Base-by-base conservation (phyloP, 2,888 invertebrate species). In the Cerastoderma edule region DNA sequence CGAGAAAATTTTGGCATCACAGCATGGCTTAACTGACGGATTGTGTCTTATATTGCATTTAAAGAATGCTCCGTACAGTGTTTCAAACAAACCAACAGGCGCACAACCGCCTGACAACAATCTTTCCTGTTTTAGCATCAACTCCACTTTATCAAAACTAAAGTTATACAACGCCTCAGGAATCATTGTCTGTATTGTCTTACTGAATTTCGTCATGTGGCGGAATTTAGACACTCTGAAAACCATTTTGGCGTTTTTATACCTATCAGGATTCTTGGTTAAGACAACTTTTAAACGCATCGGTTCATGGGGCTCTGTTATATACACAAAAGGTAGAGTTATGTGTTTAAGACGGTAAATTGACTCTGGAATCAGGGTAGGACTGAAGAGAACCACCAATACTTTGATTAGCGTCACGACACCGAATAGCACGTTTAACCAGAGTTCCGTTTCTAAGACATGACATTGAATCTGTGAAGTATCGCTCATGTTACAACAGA, bases 1-100 rank as follows among this genome's bases (percentile, higher is more conserved):
- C 6, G 54, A 46, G 8, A 77, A 83, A 8, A 86, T 65, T 56
- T 86, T 82, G 2, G 81, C 75, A 22, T 73, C 54, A 69, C 90
- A 90, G 57, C 90, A 90, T 16, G 78, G 64, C 4, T 48, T 66
- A 39, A 90, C 82, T 0, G 89, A 84, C 0, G 78, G 66, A 3
- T 88, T 77, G 30, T 86, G 80, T 10, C 89, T 76, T 5, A 91
- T 83, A 65, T 88, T 86, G 73, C 91, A 91, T 5, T 85, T 83
- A 33, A 89, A 53, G 4, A 90, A 64, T 30, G 87, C 82, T 48
- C 87, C 86, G 71, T 85, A 87, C 3, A 90, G 19, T n/a, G 87
- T 69, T 39, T 75, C 74, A 0, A 83, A 60, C 16, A 89, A 44
- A 8, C 87, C 87, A 32, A 89, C 87, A 2, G 89, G 89, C 0